Evolutionary conservation across 92 coral and sea anemone genomes (phyloP).

Genomic region (Epizoanthus scotinus): DNA sequence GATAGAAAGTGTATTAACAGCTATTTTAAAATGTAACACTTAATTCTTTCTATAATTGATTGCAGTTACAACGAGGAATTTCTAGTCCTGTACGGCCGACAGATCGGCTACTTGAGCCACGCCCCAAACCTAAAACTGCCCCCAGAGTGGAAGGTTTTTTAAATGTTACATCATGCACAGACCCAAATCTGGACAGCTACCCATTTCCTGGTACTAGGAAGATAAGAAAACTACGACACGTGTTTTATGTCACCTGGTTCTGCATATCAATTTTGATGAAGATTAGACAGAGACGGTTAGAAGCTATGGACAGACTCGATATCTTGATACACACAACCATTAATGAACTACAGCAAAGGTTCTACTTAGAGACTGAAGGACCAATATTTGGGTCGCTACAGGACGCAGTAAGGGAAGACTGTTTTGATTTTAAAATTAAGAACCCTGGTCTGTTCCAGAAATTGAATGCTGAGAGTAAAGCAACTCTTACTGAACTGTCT

Average conservation of each 20-base stretch:
- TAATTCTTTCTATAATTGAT: neutral
- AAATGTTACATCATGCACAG: slow-evolving; percentile 40
- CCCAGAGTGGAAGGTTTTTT: slow-evolving; percentile 61
- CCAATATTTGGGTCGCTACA: slow-evolving; percentile 53
- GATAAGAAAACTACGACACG: slow-evolving; percentile 69
- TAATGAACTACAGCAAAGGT: slow-evolving; percentile 59
- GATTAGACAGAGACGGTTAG: slow-evolving; percentile 43
- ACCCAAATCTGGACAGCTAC: slow-evolving; percentile 41
- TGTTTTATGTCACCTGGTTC: slow-evolving; percentile 79
- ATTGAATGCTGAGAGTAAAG: slow-evolving; percentile 57
- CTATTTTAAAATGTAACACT: neutral
- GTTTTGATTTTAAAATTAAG: slow-evolving; percentile 59
- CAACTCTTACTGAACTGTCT: slow-evolving; percentile 62
- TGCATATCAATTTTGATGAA: slow-evolving; percentile 59
- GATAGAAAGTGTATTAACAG: neutral
- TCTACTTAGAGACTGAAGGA: slow-evolving; percentile 57
- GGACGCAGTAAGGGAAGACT: slow-evolving; percentile 58
- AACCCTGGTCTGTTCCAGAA: slow-evolving; percentile 78
- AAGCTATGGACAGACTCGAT: slow-evolving; percentile 59
- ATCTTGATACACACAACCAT: slow-evolving; percentile 54
- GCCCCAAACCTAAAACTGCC: slow-evolving; percentile 33
- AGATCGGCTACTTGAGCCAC: slow-evolving; percentile 53
- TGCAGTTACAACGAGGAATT: slow-evolving; percentile 51
- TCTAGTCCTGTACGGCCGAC: slow-evolving; percentile 85
- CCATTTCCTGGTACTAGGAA: slow-evolving; percentile 78